Evolutionary conservation across 1,140 invertebrate genomes (phyloP), one percentile per base, ranked within the genome.

Genomic region (Bombus confusus): DNA sequence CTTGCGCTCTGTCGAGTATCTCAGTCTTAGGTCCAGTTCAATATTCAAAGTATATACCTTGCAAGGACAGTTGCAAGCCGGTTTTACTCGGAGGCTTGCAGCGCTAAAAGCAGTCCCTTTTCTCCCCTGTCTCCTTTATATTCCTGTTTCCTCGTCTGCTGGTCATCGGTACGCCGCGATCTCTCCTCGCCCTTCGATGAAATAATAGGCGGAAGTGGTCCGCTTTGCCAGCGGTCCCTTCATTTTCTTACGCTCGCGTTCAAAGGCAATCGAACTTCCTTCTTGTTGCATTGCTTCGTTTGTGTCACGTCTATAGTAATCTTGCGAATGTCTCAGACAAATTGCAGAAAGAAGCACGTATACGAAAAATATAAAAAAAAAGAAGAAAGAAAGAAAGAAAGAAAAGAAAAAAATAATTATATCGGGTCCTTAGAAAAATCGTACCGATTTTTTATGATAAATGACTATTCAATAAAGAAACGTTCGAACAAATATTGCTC

Each of bases 11-110:
- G 73, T 83, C 73, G 52, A 62, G 78, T 80, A 62, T 78, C 72
- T 66, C 81, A 8, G 62, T 47, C 66, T 69, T 69, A 71, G 43
- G 73, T 82, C 68, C 83, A 57, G 47, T 68, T 75, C 83, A 87
- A 88, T 89, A 89, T 89, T 87, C 88, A 89, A 82, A 88, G 86
- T 22, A 52, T 89, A 87, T 86, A 78, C 88, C 79, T 88, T 69
- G 41, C 79, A 79, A 79, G 86, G 88, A 88, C 86, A 88, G 52
- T 87, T 57, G 31, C 52, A 59, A 88, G 86, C 86, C 41, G 41
- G 88, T 52, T 52, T 88, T 86, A 79, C 87, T 85, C 34, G 41
- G 31, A 68, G 66, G 43, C 79, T 86, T 83, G 52, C 83, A 52
- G 37, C 79, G 59, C 83, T 89, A 89, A 89, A 86, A 89, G 86